Base-by-base conservation (phyloP, 92 coral and sea anemone species). In the Porites lobata region DNA sequence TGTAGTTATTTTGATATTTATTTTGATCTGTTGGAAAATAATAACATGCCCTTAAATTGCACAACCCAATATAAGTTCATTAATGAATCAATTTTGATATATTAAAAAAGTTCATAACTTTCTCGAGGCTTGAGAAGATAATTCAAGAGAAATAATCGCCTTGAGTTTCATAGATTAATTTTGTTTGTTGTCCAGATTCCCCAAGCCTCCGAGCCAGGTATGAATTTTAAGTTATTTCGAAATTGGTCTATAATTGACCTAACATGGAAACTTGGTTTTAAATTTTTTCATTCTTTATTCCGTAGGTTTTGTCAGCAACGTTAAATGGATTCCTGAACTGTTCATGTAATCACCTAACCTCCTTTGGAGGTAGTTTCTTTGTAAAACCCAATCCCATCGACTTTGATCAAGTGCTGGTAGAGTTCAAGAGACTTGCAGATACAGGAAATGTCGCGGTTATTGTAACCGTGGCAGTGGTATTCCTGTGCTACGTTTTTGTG, bases 331-430 rank as follows among this genome's bases (percentile, higher is more conserved):
- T 47, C 59, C 61, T 89, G 14, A 59, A 71, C 80, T 85, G 86
- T 54, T 65, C 74, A 3, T 87, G 91, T 56, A 81, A 87, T 26
- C 91, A 87, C 26, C 38, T 87, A 22, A 79, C 91, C 1, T 87
- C 91, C 50, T 87, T 87, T 71, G 91, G 91, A 15, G 91, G 91
- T 59, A 56, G 84, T 64, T 57, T 87, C 9, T 32, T 87, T 14
- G 87, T 87, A 8, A 57, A 85, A 73, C 91, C 91, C 15, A 87
- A 87, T 87, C 91, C 91, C 17, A 87, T 87, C 68, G 91, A 87
- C 32, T 87, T 87, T 26, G 91, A 87, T 75, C 75, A 53, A 26
- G 89, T 89, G 54, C 9, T 89, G 26, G 54, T 89, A 15, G 92
- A 89, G 61, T 56, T 89, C 78, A 75, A 69, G 38, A 47, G 57